Conservation (phyloP, 2,888 invertebrate genomes). For the Aphodius granarius region DNA sequence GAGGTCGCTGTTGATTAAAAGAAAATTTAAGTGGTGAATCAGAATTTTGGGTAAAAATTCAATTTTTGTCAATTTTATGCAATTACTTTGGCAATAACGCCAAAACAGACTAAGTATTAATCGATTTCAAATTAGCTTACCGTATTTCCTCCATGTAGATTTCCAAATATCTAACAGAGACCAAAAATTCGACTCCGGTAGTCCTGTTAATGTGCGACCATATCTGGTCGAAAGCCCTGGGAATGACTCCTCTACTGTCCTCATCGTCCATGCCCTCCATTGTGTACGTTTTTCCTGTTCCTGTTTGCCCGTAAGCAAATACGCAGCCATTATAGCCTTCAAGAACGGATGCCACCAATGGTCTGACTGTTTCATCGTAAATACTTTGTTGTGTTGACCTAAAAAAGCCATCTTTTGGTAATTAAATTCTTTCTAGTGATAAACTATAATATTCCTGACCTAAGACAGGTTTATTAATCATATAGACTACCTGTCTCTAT, state of each 20-base stretch:
- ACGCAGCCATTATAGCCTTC: conserved; percentile 99
- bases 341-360: conserved; percentile 91
- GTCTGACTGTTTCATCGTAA: conserved; percentile 95
- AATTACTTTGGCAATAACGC: too few species aligned
- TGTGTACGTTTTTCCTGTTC: conserved; percentile 85
- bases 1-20: conserved; percentile 62
- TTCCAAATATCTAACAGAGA: conserved; percentile 95
- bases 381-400: conserved; percentile 87
- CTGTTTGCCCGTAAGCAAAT: conserved; percentile 99
- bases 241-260: conserved; percentile 68
- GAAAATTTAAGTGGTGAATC: background rate
- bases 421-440: too few species aligned
- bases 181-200: conserved; percentile 92
- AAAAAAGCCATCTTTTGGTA: conserved; percentile 34
- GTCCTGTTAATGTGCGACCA: conserved; percentile 92
- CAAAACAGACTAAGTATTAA: too few species aligned
- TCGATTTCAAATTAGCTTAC: conserved; percentile 46
- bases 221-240: conserved; percentile 95
- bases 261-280: conserved; percentile 72
- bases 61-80: too few species aligned
- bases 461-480: too few species aligned
- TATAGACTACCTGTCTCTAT: too few species aligned
- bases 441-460: too few species aligned
- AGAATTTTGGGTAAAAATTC: too few species aligned
- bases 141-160: conserved; percentile 93